Evolutionary conservation across 2,113 vertebrate genomes (phyloP).

Genomic region (Hiodon tergisus): DNA sequence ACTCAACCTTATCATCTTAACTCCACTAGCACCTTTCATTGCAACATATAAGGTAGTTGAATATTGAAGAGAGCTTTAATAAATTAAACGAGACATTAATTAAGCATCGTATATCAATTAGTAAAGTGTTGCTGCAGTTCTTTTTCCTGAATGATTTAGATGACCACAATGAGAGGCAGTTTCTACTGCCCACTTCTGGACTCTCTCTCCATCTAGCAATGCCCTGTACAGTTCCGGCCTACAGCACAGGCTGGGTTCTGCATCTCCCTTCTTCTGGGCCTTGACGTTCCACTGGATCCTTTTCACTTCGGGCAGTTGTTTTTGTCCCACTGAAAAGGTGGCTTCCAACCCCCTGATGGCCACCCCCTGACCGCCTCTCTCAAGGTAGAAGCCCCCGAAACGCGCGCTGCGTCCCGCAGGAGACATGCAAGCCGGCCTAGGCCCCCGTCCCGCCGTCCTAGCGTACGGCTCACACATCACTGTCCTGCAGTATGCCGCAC

Average conservation of each 20-base stretch:
- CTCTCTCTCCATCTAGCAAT: conserved; percentile 2
- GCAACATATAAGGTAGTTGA: conserved; percentile 26
- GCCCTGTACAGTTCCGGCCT: not conserved
- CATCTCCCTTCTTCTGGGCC: not conserved
- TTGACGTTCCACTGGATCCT: not conserved
- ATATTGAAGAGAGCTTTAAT: conserved; percentile 24
- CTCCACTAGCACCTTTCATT: conserved; percentile 13
- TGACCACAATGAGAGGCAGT: not conserved
- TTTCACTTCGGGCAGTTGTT: too few relatives aligned
- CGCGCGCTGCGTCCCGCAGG: too few relatives aligned
- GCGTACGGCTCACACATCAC: not conserved
- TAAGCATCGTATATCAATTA: conserved; percentile 35
- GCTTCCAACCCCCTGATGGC: too few relatives aligned
- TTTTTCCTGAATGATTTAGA: not conserved
- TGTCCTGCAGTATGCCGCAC: not conserved
- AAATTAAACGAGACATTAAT: conserved; percentile 33
- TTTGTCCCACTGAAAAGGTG: too few relatives aligned
- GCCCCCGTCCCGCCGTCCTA: too few relatives aligned
- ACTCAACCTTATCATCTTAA: conserved; percentile 6
- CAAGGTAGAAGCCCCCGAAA: too few relatives aligned
- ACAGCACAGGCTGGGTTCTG: conserved; percentile 8
- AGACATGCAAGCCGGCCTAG: too few relatives aligned
- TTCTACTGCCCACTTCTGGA: not conserved
- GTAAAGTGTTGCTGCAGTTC: conserved; percentile 20
- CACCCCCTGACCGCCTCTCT: too few relatives aligned